A percentile compares a stretch with the other conserved stretches of the same genome.
Evolutionary conservation across 2,113 vertebrate species (phyloP).

Genomic region (Eulemur rufifrons): DNA sequence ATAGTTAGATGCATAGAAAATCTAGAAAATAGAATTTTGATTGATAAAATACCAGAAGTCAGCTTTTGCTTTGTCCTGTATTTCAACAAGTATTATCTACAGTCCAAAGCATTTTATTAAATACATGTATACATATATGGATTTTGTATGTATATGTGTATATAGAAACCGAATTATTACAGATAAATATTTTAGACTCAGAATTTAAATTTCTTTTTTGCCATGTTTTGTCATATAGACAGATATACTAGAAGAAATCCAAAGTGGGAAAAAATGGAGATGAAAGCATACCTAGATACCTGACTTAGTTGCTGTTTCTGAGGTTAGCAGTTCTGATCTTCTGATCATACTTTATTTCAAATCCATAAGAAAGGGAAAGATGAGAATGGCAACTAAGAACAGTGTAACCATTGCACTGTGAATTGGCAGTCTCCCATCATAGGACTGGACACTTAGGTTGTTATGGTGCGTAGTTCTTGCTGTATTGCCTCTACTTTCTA

Average conservation of each 20-base stretch:
- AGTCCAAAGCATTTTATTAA: slow-evolving; percentile 15
- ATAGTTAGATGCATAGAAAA: neutral
- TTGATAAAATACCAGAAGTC: slow-evolving; percentile 13
- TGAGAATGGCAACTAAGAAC: neutral
- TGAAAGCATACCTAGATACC: neutral
- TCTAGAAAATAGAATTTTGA: slow-evolving; percentile 16
- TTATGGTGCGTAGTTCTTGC: neutral
- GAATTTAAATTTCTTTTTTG: slow-evolving; percentile 5
- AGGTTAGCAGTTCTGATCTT: slow-evolving; percentile 27
- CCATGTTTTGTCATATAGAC: neutral
- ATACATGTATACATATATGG: neutral
- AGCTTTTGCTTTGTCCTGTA: slow-evolving; percentile 41
- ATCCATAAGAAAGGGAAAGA: neutral
- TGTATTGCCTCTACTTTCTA: neutral
- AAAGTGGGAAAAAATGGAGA: neutral
- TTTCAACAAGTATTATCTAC: neutral
- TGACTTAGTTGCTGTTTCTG: neutral
- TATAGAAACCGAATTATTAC: neutral
- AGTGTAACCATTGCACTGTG: neutral
- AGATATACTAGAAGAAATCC: neutral
- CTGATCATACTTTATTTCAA: slow-evolving; percentile 28
- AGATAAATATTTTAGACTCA: neutral
- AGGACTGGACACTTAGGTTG: neutral
- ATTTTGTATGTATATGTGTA: neutral
- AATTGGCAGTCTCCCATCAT: neutral